Conservation (phyloP, 2,113 vertebrate species). For the Centropus unirufus region DNA sequence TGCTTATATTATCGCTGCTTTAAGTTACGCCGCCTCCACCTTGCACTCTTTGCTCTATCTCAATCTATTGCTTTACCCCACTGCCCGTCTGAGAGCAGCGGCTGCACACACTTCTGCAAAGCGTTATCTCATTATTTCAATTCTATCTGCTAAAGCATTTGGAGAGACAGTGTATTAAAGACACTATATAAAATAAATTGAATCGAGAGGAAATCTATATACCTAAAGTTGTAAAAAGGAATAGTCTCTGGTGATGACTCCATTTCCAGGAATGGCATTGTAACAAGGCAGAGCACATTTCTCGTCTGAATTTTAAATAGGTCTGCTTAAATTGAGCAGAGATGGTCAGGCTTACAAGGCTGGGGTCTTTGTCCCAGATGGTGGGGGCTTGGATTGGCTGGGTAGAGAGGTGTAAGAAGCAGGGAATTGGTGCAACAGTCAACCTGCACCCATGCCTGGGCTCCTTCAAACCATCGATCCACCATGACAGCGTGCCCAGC, state of each 20-base stretch:
- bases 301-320: slow-evolving; percentile 63
- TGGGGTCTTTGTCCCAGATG: not conserved
- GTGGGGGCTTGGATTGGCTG: accelerated
- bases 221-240: slow-evolving; percentile 69
- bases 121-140: slow-evolving; percentile 70
- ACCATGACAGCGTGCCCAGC: not conserved
- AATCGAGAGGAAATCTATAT: slow-evolving; percentile 47
- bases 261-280: slow-evolving; percentile 7
- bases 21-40: not conserved
- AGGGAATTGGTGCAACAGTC: not conserved
- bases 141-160: slow-evolving; percentile 72
- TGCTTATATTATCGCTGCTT: slow-evolving; percentile 43
- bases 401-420: not conserved
- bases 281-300: slow-evolving; percentile 27
- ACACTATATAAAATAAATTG: slow-evolving; percentile 74
- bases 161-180: slow-evolving; percentile 68
- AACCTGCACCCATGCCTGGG: not conserved
- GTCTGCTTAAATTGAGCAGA: slow-evolving; percentile 14
- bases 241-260: slow-evolving; percentile 61
- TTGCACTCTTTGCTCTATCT: slow-evolving; percentile 21
- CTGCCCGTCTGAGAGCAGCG: slow-evolving; percentile 9
- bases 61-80: not conserved
- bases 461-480: accelerated
- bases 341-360: not conserved
- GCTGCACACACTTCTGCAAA: slow-evolving; percentile 54